phyloP scores from a whole-genome alignment of 2,113 vertebrate genomes.

The Micromys minutus region DNA sequence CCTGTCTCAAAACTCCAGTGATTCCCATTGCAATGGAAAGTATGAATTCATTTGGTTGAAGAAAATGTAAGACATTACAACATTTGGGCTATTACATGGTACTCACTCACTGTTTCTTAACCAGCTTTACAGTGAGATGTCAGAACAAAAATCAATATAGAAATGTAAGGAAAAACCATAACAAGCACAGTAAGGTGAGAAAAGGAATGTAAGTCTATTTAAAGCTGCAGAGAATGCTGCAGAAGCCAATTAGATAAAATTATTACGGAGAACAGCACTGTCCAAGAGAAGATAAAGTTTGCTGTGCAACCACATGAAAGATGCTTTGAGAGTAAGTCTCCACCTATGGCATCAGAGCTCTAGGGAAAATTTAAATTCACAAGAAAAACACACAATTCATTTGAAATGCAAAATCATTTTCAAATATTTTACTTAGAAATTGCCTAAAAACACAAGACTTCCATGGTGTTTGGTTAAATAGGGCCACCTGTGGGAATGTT shows the following conservation, averaged over 20 bases:
- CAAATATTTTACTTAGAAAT: neutral
- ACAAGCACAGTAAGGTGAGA: no score
- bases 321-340: neutral
- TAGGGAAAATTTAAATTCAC: neutral
- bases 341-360: neutral
- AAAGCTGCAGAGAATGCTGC: neutral
- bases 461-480: neutral
- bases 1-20: no score
- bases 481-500: neutral
- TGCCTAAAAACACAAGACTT: neutral
- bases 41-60: neutral
- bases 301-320: neutral
- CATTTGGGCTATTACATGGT: neutral
- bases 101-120: neutral
- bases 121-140: neutral
- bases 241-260: neutral
- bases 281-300: neutral
- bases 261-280: neutral
- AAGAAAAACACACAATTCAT: neutral
- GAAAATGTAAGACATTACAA: neutral
- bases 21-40: neutral
- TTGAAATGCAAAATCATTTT: neutral
- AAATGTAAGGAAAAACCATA: neutral
- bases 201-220: neutral
- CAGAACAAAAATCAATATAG: neutral